Evolutionary conservation across 2,113 vertebrate genomes (phyloP), one percentile per base, ranked within the genome.

Genomic region (Zosterops borbonicus): DNA sequence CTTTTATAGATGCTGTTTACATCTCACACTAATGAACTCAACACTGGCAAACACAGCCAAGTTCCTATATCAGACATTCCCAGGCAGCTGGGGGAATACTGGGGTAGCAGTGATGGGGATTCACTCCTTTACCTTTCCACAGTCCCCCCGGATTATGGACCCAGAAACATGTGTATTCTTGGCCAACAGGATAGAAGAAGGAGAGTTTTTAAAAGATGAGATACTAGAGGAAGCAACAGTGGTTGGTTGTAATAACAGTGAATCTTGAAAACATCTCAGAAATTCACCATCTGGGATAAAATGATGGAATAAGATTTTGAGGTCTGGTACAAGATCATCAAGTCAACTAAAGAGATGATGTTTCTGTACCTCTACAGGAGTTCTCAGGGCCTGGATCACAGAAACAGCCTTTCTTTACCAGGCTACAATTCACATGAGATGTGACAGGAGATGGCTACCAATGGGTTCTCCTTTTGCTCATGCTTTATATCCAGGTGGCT

Each of bases 91-190:
- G 37, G 44, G 29, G 35, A 35, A 8, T 35, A 44, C 6, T 39
- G 37, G 59, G 25, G 5, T 39, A 27, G 28, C 10, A 42, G 25
- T 73, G 37, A 39, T 17, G 21, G 11, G 31, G 8, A 65, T 47
- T 60, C 3, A 2, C 6, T 53, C 14, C 13, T 67, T 64, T 12
- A 22, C 28, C 7, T 2, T 2, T 28, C 31, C 2, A 0, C 10
- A 64, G 17, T 33, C 8, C 25, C 44, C 12, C 31, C 25, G 12
- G 23, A 41, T 74, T 49, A 29, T 76, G 37, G 25, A 37, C 9
- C 22, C 60, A 87, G 29, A 65, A 68, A 56, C 6, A 23, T 0
- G 1, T 1, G 1, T 23, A 17, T 37, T 73, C 46, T 39, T 27
- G 19, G 18, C 23, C 33, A 71, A 20, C 4, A 64, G 28, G 12